These are phyloP conservation scores for Tipula lateralis DNA, from an alignment of 2,888 invertebrate species.

Conservation along the genomic window DNA sequence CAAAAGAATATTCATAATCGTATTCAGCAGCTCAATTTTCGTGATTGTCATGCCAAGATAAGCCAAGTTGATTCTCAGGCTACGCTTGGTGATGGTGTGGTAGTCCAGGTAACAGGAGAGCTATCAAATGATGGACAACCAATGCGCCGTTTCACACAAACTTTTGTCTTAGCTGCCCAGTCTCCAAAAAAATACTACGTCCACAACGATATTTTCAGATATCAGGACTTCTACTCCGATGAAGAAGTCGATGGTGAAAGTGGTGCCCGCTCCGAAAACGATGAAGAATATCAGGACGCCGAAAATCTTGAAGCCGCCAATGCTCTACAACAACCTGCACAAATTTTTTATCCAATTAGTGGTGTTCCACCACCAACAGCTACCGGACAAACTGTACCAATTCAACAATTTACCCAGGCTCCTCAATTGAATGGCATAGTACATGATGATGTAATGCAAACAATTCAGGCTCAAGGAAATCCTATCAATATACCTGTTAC, in stretches of 20 bases:
- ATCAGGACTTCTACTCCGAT: conserved; percentile 73
- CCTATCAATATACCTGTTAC: conserved; percentile 47
- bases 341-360: conserved; percentile 42
- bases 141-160: conserved; percentile 97
- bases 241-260: conserved; percentile 52
- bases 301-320: conserved; percentile 34
- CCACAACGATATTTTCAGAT: conserved; percentile 97
- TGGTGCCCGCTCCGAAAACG: conserved; percentile 46
- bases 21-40: conserved; percentile 91
- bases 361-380: conserved; percentile 33
- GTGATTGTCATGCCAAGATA: conserved; percentile 96
- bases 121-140: conserved; percentile 93
- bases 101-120: conserved; percentile 96
- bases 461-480: conserved; percentile 45
- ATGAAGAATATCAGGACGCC: conserved; percentile 42
- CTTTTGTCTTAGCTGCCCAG: conserved; percentile 92
- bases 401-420: conserved; percentile 38
- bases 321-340: conserved; percentile 36
- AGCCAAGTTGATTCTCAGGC: conserved; percentile 94
- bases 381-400: conserved; percentile 33
- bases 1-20: conserved; percentile 94
- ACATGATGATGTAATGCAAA: conserved; percentile 46
- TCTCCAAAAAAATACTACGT: conserved; percentile 98
- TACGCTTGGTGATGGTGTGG: conserved; percentile 89
- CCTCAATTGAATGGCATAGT: conserved; percentile 45